Base-by-base conservation (phyloP, 2,797 vertebrate species). In the Crocodylus rhombifer region DNA sequence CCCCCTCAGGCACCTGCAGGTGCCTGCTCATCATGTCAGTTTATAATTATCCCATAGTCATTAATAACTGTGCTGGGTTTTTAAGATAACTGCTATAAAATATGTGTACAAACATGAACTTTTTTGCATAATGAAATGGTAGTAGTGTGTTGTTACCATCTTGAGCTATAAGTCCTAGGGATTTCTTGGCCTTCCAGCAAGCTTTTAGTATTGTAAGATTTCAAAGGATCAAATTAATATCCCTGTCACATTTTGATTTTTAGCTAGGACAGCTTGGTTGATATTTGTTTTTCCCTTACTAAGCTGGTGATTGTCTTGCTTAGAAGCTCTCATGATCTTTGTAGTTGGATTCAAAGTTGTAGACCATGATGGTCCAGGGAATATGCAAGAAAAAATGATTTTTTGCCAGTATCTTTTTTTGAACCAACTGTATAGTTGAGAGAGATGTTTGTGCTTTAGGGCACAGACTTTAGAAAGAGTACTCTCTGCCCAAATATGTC, bases 221-320 rank as follows among this genome's bases (percentile, higher is more conserved):
- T 55, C 5, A 14, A 64, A 82, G 30, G 71, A 61, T 61, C 58
- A 58, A 82, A 18, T 14, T 26, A 16, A 51, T 71, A 51, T 51
- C 4, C 33, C 20, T 69, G 65, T 69, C 6, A 42, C 14, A 3
- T 6, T 63, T 30, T 77, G 60, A 42, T 26, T 74, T 74, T 20
- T 1, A 1, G 60, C 23, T 69, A 21, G 65, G 65, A 69, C 16
- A 33, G 10, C 28, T 61, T 55, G 55, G 17, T 62, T 23, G 5
- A 2, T 3, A 3, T 3, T 3, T 5, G 17, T 36, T 62, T 58
- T 2, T 7, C 5, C 9, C 4, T 3, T 42, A 23, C 58, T 20
- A 58, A 58, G 23, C 13, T 64, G 28, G 28, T 5, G 26, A 71
- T 75, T 14, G 15, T 84, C 69, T 77, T 25, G 21, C 77, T 36